phyloP scores from a whole-genome alignment of 2,113 vertebrate species.

The Potamarius usumacintae region DNA sequence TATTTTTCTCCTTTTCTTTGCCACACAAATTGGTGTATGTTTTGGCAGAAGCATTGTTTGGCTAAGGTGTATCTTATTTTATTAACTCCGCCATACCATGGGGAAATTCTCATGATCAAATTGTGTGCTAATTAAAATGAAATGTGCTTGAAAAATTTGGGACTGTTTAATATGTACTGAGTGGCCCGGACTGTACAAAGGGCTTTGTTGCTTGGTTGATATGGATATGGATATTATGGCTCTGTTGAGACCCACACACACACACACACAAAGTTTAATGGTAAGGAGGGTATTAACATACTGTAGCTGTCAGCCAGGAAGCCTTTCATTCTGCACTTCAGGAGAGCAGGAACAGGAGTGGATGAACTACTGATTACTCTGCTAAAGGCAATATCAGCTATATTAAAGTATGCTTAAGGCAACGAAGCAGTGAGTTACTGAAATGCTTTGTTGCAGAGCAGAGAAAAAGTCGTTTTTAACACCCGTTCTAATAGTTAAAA shows the following conservation, averaged over 20 bases:
- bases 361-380: constrained; percentile 31
- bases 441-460: background rate
- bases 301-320: constrained; percentile 41
- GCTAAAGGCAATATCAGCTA: constrained; percentile 16
- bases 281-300: constrained; percentile 41
- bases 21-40: background rate
- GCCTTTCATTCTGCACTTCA: constrained; percentile 31
- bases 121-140: constrained; percentile 75
- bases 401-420: background rate
- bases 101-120: constrained; percentile 73
- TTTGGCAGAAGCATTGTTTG: constrained; percentile 15
- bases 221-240: constrained; percentile 64
- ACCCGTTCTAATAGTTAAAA: background rate
- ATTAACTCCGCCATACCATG: constrained; percentile 70
- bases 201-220: constrained; percentile 67
- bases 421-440: background rate
- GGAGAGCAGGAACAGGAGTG: constrained; percentile 20
- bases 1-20: background rate
- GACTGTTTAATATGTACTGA: constrained; percentile 74
- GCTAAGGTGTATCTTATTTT: constrained; percentile 71
- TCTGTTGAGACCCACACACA: constrained; percentile 20
- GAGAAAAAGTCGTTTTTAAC: background rate
- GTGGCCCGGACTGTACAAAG: constrained; percentile 63
- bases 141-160: constrained; percentile 62
- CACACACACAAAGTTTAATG: constrained; percentile 20